Evolutionary conservation across 2,113 vertebrate genomes (phyloP).

Genomic region (Condylura cristata): DNA sequence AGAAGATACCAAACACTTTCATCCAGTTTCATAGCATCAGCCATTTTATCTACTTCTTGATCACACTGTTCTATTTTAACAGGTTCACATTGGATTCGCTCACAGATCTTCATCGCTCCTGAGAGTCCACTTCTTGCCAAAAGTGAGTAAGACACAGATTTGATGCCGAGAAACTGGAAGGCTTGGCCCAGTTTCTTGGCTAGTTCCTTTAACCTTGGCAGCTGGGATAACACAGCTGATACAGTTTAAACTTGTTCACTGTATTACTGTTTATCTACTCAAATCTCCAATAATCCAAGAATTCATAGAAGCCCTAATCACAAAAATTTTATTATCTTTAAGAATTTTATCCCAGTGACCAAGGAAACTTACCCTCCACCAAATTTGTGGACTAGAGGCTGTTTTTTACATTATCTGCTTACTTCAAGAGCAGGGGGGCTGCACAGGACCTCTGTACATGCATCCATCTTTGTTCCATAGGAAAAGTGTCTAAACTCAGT

Average conservation of each 20-base stretch:
- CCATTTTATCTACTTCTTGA: background rate
- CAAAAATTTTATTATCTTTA: background rate
- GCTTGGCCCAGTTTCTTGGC: background rate
- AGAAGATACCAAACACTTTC: background rate
- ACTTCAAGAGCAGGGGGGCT: background rate
- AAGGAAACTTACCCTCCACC: background rate
- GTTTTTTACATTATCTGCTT: background rate
- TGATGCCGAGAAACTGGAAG: background rate
- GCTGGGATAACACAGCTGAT: background rate
- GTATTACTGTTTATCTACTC: background rate
- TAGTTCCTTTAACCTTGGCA: background rate
- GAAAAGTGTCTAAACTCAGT: background rate
- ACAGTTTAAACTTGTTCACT: background rate
- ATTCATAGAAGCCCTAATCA: background rate
- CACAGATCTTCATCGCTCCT: background rate
- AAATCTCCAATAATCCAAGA: background rate
- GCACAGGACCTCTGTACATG: background rate
- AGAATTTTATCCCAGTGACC: background rate
- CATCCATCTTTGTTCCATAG: background rate
- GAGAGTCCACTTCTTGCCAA: background rate
- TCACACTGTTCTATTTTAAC: background rate
- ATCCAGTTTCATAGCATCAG: background rate
- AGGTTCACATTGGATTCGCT: background rate
- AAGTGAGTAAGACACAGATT: background rate
- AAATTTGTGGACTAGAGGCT: background rate